Evolutionary conservation across 2,113 vertebrate genomes (phyloP).

Genomic region (Martes martes): DNA sequence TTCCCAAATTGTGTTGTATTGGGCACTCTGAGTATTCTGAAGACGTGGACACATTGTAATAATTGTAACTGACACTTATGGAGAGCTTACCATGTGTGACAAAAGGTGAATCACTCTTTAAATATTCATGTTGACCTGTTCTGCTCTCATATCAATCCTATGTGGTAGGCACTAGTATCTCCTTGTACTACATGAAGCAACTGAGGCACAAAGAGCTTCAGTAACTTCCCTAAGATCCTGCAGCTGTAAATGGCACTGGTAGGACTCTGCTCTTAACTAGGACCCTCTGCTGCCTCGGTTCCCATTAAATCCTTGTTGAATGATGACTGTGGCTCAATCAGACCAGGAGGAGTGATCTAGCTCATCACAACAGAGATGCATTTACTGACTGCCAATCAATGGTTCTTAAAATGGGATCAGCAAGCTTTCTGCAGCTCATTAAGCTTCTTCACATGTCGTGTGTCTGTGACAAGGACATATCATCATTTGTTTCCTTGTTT

Average conservation of each 20-base stretch:
- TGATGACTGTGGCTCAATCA: background rate
- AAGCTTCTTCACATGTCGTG: background rate
- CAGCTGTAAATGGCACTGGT: background rate
- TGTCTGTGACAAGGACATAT: background rate
- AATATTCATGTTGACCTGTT: background rate
- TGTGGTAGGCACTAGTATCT: background rate
- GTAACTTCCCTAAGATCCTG: background rate
- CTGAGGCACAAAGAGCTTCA: background rate
- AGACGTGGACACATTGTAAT: background rate
- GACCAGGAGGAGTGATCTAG: background rate
- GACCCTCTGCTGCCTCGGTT: background rate
- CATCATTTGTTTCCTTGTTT: background rate
- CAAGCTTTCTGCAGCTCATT: background rate
- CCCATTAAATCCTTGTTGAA: background rate
- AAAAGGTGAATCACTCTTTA: background rate
- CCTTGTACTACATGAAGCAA: background rate
- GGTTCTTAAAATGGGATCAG: background rate
- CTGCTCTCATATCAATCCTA: background rate
- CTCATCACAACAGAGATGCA: background rate
- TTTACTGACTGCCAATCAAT: background rate
- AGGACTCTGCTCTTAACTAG: background rate
- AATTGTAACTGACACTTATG: background rate
- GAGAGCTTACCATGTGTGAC: background rate
- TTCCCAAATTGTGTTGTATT: background rate
- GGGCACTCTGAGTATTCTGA: background rate